Base-by-base conservation (phyloP, 1,140 invertebrate species). In the Pinna nobilis region DNA sequence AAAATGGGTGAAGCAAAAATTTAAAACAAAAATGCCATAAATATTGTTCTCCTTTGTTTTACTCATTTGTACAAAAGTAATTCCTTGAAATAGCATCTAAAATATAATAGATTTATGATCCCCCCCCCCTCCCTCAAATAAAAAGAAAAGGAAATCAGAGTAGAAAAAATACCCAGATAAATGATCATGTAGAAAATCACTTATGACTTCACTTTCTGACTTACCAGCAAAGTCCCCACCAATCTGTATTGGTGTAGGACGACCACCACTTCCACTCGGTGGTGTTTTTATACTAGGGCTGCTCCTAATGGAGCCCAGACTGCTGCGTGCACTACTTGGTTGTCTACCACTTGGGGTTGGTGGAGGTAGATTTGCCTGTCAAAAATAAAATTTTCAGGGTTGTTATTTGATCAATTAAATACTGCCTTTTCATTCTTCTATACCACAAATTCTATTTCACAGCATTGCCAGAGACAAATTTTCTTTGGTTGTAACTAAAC, bases 311-410 rank as follows among this genome's bases (percentile, higher is more conserved):
- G 83, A 84, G 18, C 81, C 82, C 47, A 83, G 15, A 65, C 82
- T 86, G 74, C 82, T 84, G 23, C 84, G 77, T n/a, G 79, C 76
- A 76, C 84, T 86, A 41, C 83, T 77, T 6, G 77, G 80, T 15
- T 80, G 78, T 41, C 81, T 61, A 32, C 71, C 60, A 9, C 77
- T 77, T 13, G 77, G 64, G 35, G 69, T 76, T n/a, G 79, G 70
- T 15, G 79, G 61, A 44, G 84, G 84, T 39, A 86, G 73, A 63
- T 84, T 84, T 33, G 84, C 83, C 84, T 86, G 64, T 2, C 75
- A 47, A 70, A 39, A 15, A 65, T 60, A 53, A 5, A 53, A 13
- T 13, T 28, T 18, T 15, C 6, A 47, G 15, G 20, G 15, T 47
- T 47, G n/a, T n/a, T n/a, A n/a, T n/a, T n/a, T n/a, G n/a, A n/a